Percentiles rank a stretch among this genome's conserved stretches.
These are phyloP conservation scores for Drosophila meridiana DNA, from an alignment of 2,888 invertebrate species.

Conservation along the genomic window DNA sequence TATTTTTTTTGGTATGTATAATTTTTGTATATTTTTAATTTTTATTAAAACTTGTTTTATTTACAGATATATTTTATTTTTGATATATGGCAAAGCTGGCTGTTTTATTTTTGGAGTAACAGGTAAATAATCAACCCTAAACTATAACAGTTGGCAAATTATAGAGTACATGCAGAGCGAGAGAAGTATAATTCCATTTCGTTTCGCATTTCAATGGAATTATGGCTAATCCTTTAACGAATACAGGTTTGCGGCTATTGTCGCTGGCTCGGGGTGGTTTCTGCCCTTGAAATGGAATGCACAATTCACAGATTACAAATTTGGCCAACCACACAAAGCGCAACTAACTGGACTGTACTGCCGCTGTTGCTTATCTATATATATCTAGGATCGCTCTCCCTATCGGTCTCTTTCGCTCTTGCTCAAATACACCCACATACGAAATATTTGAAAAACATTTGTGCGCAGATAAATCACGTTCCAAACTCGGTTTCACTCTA, in stretches of 20 bases:
- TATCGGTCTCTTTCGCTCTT: conserved; percentile 35
- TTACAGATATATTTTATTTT: conserved; percentile 34
- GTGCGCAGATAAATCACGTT: conserved; percentile 68
- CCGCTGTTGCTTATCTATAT: conserved; percentile 16
- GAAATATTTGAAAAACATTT: conserved; percentile 52
- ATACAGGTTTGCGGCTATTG: conserved; percentile 63
- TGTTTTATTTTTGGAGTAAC: not conserved
- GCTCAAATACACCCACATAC: conserved; percentile 56
- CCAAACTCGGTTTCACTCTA: conserved; percentile 51
- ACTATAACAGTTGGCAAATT: conserved; percentile 12
- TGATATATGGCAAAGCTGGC: not conserved
- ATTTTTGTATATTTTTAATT: not conserved
- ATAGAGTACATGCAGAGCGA: not conserved
- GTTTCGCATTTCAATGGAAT: conserved; percentile 35
- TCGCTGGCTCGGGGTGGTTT: conserved; percentile 45
- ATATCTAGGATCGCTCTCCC: conserved; percentile 29
- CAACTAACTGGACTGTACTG: conserved; percentile 63
- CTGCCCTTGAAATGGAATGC: conserved; percentile 54
- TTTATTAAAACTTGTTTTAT: not conserved
- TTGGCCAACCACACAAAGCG: conserved; percentile 65
- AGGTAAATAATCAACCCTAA: conserved; percentile 41
- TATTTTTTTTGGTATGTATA: conserved; percentile 14
- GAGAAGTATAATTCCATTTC: conserved; percentile 24
- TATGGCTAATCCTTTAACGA: conserved; percentile 63
- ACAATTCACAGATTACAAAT: conserved; percentile 35